Percentiles rank a stretch among this genome's conserved stretches.
Conservation (phyloP, 2,888 invertebrate species). For the Lepas anatifera region DNA sequence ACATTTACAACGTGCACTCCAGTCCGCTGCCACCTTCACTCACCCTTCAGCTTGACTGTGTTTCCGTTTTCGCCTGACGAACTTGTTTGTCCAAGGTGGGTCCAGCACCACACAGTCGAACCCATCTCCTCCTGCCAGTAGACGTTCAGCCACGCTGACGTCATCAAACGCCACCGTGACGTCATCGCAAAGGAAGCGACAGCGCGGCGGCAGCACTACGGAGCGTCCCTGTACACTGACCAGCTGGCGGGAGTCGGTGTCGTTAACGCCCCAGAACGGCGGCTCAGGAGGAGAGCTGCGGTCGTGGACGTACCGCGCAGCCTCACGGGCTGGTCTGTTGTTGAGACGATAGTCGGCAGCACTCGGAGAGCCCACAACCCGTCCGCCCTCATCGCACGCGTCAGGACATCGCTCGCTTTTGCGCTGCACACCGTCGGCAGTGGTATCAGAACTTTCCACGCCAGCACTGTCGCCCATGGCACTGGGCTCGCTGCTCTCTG, state of each 20-base stretch:
- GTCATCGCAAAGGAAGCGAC: slow-evolving; percentile 53
- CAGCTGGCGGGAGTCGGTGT: too few relatives aligned
- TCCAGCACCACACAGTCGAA: slow-evolving; percentile 78
- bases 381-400: not conserved
- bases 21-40: too few relatives aligned
- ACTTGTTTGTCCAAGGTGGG: slow-evolving; percentile 95
- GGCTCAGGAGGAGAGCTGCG: not conserved
- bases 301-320: not conserved
- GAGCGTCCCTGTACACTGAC: not conserved
- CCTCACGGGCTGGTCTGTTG: not conserved
- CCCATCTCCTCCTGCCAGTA: slow-evolving; percentile 26
- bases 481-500: not conserved
- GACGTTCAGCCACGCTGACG: not conserved
- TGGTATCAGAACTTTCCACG: too few relatives aligned
- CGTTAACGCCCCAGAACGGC: not conserved
- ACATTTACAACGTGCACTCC: too few relatives aligned
- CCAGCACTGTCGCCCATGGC: too few relatives aligned
- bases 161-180: slow-evolving; percentile 32
- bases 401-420: too few relatives aligned
- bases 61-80: slow-evolving; percentile 52
- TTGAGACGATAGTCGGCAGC: not conserved
- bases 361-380: not conserved
- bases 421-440: too few relatives aligned
- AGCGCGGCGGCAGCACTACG: slow-evolving; percentile 49
- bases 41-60: slow-evolving; percentile 49